Base-by-base conservation (phyloP, 2,888 invertebrate genomes). In the Orchesella flavescens region DNA sequence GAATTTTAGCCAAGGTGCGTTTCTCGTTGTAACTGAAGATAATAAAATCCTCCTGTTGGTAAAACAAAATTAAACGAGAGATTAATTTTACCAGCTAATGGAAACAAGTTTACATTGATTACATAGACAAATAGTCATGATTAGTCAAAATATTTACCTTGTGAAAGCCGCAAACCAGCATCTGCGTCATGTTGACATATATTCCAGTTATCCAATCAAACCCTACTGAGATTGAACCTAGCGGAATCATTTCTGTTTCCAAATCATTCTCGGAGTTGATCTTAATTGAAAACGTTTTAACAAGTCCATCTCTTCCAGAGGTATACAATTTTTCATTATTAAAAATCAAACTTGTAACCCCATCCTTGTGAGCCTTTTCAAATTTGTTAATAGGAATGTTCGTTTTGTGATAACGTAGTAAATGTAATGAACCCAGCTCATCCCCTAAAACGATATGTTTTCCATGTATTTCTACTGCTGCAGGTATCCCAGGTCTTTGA, bases 131-230 rank as follows among this genome's bases (percentile, higher is more conserved):
- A 34, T 34, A 34, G 34, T 4, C 34, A 4, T 7, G 34, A 34
- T 7, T n/a, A n/a, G n/a, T 57, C 3, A 5, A 59, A 53, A n/a
- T 34, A 17, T 74, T n/a, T 43, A 86, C 86, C 53, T 83, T 84
- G 15, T 75, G 80, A 76, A 86, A 86, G 13, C 86, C 86, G 44
- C 79, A 82, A 65, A 83, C 66, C 1, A 86, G 49, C 44, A 85
- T 59, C 23, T 83, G 77, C 1, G 61, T 63, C 46, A 68, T 59
- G 13, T 66, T 79, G 9, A 77, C 23, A 46, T 63, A 78, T 2
- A 84, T 57, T 19, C 74, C 71, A 10, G 59, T 71, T n/a, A 84
- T 59, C 83, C 84, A 86, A n/a, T 84, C 84, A 44, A 86, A 86
- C 13, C 81, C 78, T 61, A 84, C 66, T 0, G 69, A 43, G 49